Conservation (phyloP, 2,113 vertebrate genomes). For the Menidia beryllina region DNA sequence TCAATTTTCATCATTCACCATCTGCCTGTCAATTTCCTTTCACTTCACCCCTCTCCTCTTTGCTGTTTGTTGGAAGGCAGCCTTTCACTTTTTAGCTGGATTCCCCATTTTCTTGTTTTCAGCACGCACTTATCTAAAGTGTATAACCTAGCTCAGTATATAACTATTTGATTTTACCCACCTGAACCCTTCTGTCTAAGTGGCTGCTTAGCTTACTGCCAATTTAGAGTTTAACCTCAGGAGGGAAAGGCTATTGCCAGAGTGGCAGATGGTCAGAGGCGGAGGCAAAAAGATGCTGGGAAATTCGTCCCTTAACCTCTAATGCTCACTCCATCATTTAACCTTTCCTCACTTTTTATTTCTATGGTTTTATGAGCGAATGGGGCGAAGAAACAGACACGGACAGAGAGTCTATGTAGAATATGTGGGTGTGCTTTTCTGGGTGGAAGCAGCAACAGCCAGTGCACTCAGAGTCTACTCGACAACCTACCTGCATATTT, state of each 20-base stretch:
- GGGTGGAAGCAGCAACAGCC: constrained; percentile 33
- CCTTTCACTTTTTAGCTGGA: constrained; percentile 46
- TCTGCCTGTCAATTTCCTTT: constrained; percentile 65
- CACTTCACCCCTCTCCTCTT: constrained; percentile 40
- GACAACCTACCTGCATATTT: constrained; percentile 75
- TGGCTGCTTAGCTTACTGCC: constrained; percentile 70
- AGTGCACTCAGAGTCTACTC: constrained; percentile 52
- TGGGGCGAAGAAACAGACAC: constrained; percentile 23
- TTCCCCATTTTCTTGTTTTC: constrained; percentile 50
- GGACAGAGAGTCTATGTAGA: constrained; percentile 17
- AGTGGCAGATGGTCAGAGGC: constrained; percentile 77
- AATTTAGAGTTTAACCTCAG: constrained; percentile 76
- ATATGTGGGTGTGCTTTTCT: constrained; percentile 51
- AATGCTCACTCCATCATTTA: constrained; percentile 50
- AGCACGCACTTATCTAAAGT: constrained; percentile 57
- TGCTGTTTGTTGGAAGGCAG: constrained; percentile 48
- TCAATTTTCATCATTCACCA: constrained; percentile 65
- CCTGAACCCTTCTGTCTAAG: constrained; percentile 68
- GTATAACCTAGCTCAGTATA: constrained; percentile 49
- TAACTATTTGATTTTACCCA: constrained; percentile 71
- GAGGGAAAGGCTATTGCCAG: constrained; percentile 70
- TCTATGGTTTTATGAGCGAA: constrained; percentile 43
- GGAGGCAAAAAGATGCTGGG: constrained; percentile 67
- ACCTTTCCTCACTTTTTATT: constrained; percentile 33
- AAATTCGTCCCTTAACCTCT: constrained; percentile 74